Evolutionary conservation across 2,888 invertebrate genomes (phyloP), one percentile per base, ranked within the genome.

Genomic region (Phortica magna): DNA sequence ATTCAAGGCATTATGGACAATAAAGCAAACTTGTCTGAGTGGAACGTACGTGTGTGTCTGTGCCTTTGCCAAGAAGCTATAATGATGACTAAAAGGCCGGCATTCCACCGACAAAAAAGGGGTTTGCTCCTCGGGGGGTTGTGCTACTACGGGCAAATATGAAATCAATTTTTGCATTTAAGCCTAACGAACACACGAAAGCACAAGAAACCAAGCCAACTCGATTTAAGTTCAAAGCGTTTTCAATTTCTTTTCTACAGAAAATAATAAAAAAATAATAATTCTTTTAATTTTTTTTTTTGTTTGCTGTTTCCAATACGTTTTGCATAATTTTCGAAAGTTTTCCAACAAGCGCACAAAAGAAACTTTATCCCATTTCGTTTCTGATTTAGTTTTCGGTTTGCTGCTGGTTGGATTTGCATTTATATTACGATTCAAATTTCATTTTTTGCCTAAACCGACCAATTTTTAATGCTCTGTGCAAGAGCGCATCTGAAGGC

Each of bases 1-100:
- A 71, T 71, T 53, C 70, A 71, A 55, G 70, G 70, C 70, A 71
- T 71, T 71, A 71, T 71, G 70, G 53, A 14, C 39, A 53, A 14
- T 68, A 68, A 42, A 43, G 19, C 17, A n/a, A 19, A 80, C 88
- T 83, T 81, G 85, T 31, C 31, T 31, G 31, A 4, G 84, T 85
- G 81, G 80, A 75, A 67, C n/a, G 31, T 53, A 19, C 61, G 53
- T 31, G 61, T 67, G 67, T 41, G 65, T 17, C 31, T 31, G 31
- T 71, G 48, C 53, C 70, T 71, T 53, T 43, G 14, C 14, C 53
- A 71, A 53, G 70, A 31, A 71, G 70, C 53, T 71, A 55, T 71
- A 71, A 71, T 53, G 70, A 71, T 71, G 53, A 17, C 70, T 53
- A 71, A 53, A 19, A 42, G 48, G 41, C 48, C 19, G 55, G 17